phyloP scores from a whole-genome alignment of 2,797 vertebrate genomes.

The Coccyzus lansbergi region DNA sequence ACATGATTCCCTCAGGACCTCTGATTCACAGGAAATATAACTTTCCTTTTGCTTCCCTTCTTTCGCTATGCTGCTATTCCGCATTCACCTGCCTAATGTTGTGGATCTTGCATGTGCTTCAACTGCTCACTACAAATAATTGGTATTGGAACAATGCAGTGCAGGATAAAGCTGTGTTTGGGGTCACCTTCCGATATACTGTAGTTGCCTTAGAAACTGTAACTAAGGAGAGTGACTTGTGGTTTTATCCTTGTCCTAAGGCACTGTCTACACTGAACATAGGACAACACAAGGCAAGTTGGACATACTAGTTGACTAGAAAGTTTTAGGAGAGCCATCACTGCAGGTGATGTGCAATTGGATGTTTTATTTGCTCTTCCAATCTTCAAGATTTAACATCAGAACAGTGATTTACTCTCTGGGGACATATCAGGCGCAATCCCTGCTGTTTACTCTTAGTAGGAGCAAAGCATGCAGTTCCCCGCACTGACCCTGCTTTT shows the following conservation, averaged over 20 bases:
- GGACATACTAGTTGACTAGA: not conserved
- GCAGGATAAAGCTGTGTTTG: not conserved
- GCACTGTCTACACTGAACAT: not conserved
- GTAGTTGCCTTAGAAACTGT: not conserved
- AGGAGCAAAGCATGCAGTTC: not conserved
- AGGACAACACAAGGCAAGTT: not conserved
- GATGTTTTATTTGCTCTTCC: not conserved
- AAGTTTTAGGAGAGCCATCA: not conserved
- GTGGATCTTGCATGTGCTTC: not conserved
- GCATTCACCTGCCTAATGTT: not conserved
- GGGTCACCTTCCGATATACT: not conserved
- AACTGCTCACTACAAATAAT: not conserved
- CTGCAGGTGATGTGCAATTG: not conserved
- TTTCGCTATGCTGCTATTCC: not conserved
- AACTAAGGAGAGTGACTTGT: not conserved
- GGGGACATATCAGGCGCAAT: not conserved
- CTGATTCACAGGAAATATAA: fast-evolving
- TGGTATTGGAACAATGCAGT: not conserved
- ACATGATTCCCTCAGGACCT: fast-evolving
- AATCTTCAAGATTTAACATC: not conserved
- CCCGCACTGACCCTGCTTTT: not conserved
- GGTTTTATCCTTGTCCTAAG: not conserved
- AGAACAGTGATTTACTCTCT: not conserved
- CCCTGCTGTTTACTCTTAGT: not conserved
- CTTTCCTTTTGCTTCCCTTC: not conserved